A percentile compares a stretch with the other conserved stretches of the same genome.
Conservation (phyloP, 1,140 invertebrate genomes). For the Drosophila chauvacae region DNA sequence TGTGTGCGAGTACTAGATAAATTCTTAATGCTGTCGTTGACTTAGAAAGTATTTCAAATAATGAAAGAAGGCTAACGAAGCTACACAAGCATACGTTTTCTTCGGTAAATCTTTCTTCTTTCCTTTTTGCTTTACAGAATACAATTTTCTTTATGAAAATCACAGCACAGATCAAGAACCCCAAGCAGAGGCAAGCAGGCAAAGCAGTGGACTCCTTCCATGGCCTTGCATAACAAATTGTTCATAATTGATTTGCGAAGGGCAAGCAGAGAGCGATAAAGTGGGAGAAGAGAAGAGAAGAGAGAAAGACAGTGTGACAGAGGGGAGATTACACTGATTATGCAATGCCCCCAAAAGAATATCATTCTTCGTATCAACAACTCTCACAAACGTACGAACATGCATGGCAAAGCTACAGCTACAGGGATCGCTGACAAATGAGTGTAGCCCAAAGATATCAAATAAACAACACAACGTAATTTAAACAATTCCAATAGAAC, state of each 20-base stretch:
- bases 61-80: slow-evolving; percentile 32
- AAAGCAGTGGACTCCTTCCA: slow-evolving; percentile 9
- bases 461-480: background rate
- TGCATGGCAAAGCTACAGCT: slow-evolving; percentile 1
- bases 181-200: background rate
- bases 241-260: slow-evolving; percentile 40
- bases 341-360: slow-evolving; percentile 48
- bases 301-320: background rate
- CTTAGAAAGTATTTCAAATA: slow-evolving; percentile 73
- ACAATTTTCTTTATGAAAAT: slow-evolving; percentile 4
- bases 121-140: background rate
- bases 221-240: slow-evolving; percentile 55
- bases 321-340: slow-evolving; percentile 28
- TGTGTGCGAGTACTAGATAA: slow-evolving; percentile 67
- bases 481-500: background rate
- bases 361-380: slow-evolving; percentile 30
- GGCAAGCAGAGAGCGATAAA: background rate
- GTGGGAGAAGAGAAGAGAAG: background rate
- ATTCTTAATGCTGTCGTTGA: slow-evolving; percentile 76
- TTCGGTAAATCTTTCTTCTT: background rate
- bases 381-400: slow-evolving; percentile 10
- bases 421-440: slow-evolving; percentile 14
- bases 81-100: background rate
- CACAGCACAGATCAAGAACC: slow-evolving; percentile 21
- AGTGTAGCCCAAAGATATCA: background rate